Conservation (phyloP, 2,113 vertebrate species). For the Macaca nemestrina region DNA sequence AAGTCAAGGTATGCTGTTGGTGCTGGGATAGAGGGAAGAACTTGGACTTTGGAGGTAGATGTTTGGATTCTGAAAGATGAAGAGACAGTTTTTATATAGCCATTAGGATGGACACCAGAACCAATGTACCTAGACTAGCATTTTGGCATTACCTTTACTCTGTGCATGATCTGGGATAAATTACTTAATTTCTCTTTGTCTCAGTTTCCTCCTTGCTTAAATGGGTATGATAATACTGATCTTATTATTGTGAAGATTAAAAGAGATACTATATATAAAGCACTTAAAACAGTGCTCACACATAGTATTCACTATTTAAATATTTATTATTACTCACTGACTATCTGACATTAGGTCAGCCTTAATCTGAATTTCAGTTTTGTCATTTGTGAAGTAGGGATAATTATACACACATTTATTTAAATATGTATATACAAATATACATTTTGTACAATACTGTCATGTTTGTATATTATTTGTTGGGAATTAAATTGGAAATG, state of each 20-base stretch:
- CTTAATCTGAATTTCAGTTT: background rate
- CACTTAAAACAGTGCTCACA: background rate
- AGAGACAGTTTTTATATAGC: background rate
- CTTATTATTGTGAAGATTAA: background rate
- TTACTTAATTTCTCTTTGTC: background rate
- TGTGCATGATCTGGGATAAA: background rate
- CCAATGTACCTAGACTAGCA: background rate
- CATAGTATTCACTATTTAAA: background rate
- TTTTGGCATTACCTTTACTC: background rate
- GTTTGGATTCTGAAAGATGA: background rate
- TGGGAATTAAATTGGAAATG: slow-evolving; percentile 1
- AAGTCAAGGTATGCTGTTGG: background rate
- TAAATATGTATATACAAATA: background rate
- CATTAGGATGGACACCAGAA: background rate
- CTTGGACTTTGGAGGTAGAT: background rate
- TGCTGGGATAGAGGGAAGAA: background rate
- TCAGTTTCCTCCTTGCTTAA: background rate
- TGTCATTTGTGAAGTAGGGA: background rate
- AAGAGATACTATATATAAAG: background rate
- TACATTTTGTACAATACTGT: background rate
- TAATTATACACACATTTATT: background rate
- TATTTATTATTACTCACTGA: background rate
- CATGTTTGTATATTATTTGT: background rate
- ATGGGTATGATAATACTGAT: background rate
- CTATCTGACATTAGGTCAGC: background rate